A percentile compares a stretch with the other conserved stretches of the same genome.
phyloP scores from a whole-genome alignment of 2,797 vertebrate species.

The Chaetodon trifasciatus region DNA sequence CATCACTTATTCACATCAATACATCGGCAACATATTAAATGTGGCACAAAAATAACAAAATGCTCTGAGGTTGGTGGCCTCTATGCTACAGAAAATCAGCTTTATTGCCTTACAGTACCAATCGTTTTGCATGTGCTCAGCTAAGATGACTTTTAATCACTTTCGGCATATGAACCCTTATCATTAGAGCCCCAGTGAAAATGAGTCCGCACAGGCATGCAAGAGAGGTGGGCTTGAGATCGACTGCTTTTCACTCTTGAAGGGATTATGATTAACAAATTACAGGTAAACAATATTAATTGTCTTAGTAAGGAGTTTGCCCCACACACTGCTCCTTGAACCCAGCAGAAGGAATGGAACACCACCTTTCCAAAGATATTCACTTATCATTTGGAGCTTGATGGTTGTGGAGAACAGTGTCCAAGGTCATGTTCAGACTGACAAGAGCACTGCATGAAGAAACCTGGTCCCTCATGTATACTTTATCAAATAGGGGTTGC shows the following conservation, averaged over 20 bases:
- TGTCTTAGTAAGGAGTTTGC: neutral
- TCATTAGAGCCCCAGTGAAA: neutral
- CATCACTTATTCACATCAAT: conserved; percentile 13
- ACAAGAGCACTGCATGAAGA: conserved; percentile 1
- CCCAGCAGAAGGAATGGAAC: neutral
- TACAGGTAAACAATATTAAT: conserved; percentile 11
- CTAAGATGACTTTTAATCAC: neutral
- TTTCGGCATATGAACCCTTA: neutral
- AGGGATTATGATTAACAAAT: neutral
- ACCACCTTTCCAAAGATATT: neutral
- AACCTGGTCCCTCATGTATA: neutral
- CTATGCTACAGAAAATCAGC: neutral
- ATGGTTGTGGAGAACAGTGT: neutral
- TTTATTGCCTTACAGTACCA: neutral
- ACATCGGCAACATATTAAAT: conserved; percentile 15
- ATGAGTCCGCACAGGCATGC: neutral
- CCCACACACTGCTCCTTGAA: neutral
- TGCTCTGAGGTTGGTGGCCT: neutral
- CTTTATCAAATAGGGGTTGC: neutral
- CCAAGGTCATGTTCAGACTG: conserved; percentile 3
- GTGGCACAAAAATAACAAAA: neutral
- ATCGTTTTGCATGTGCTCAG: conserved; percentile 18
- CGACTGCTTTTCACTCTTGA: neutral
- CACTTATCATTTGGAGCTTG: neutral
- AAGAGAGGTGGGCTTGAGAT: neutral